Conservation (phyloP, 1,140 invertebrate genomes). For the Polyergus mexicanus region DNA sequence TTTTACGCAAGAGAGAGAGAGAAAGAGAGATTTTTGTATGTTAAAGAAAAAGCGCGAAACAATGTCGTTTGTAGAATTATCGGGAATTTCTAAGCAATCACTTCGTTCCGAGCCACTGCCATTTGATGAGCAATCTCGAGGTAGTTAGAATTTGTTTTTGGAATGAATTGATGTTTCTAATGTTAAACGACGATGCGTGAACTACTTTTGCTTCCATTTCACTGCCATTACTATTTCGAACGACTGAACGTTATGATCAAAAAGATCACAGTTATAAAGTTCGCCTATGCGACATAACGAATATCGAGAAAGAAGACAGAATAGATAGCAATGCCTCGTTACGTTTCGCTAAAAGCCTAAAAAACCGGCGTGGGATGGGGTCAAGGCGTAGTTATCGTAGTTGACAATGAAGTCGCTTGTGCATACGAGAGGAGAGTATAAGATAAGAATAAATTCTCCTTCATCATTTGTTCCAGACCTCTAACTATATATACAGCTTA, state of each 20-base stretch:
- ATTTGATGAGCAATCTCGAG: conserved; percentile 60
- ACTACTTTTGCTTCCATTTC: conserved; percentile 77
- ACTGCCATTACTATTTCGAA: conserved; percentile 75
- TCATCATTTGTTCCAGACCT: conserved; percentile 73
- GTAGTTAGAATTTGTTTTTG: conserved; percentile 28
- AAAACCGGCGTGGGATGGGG: conserved; percentile 72
- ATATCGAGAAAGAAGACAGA: background rate
- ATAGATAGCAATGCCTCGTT: conserved; percentile 38
- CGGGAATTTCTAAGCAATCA: conserved; percentile 34
- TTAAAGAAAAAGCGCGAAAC: conserved; percentile 20
- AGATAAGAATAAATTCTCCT: conserved; percentile 70
- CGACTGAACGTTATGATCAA: conserved; percentile 67
- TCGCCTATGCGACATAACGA: conserved; percentile 11
- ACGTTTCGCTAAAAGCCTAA: conserved; percentile 65
- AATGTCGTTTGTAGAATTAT: conserved; percentile 41
- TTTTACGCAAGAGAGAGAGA: conserved; percentile 1
- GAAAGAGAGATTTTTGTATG: background rate
- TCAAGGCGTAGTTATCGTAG: conserved; percentile 72
- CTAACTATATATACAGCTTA: conserved; percentile 73
- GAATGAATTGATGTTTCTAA: conserved; percentile 18
- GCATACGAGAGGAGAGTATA: conserved; percentile 70
- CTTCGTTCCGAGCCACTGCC: conserved; percentile 73
- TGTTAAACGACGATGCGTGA: conserved; percentile 42
- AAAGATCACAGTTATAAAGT: conserved; percentile 28
- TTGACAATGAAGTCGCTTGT: conserved; percentile 75